Evolutionary conservation across 2,888 invertebrate genomes (phyloP).

Genomic region (Caenorhabditis uteleia): DNA sequence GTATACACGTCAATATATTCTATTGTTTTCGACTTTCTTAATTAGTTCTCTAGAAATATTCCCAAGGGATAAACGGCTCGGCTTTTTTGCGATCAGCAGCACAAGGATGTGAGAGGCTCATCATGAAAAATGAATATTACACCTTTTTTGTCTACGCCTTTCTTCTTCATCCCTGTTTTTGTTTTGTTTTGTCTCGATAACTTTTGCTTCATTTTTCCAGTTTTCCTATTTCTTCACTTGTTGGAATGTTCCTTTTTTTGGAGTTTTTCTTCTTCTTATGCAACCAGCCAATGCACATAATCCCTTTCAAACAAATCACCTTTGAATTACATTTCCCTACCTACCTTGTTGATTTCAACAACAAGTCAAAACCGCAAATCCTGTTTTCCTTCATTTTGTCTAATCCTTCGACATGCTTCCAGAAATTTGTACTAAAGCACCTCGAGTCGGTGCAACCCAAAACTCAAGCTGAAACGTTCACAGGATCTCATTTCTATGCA

Average conservation of each 20-base stretch:
- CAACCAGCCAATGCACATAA: slow-evolving; percentile 9
- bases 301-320: slow-evolving; percentile 9
- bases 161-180: no score
- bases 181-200: no score
- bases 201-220: no score
- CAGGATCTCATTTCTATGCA: slow-evolving; percentile 39
- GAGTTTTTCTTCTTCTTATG: background rate
- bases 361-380: no score
- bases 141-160: no score
- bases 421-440: background rate
- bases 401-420: no score
- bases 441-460: slow-evolving; percentile 1
- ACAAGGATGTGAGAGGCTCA: no score
- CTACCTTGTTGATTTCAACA: no score
- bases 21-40: slow-evolving; percentile 40
- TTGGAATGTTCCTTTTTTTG: slow-evolving; percentile 6
- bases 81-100: slow-evolving; percentile 8
- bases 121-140: no score
- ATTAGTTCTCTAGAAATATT: slow-evolving; percentile 29
- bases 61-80: slow-evolving; percentile 20
- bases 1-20: slow-evolving; percentile 33
- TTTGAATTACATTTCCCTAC: no score
- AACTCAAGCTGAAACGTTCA: slow-evolving; percentile 41
- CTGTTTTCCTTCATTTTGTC: background rate
- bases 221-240: no score